Percentiles rank a stretch among this genome's conserved stretches.
Conservation (phyloP, 92 coral and sea anemone species). For the Porites cylindrica region DNA sequence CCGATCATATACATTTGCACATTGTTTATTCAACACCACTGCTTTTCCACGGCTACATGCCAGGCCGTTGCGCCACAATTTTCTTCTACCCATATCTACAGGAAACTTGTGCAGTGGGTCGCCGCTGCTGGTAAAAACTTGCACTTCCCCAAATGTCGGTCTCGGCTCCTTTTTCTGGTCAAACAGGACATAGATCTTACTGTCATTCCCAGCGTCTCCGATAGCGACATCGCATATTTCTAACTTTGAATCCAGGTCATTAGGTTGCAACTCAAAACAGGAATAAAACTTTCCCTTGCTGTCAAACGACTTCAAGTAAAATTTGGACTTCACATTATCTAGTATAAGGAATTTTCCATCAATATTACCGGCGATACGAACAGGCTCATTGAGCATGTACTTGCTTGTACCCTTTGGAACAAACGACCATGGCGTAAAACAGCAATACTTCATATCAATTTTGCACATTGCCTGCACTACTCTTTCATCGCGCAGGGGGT, state of each 20-base stretch:
- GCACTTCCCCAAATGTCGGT: neutral
- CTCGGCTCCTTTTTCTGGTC: neutral
- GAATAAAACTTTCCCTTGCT: neutral
- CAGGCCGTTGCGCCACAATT: neutral
- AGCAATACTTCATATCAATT: neutral
- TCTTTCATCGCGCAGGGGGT: conserved; percentile 24
- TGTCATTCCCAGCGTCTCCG: neutral
- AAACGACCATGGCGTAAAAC: too few relatives aligned
- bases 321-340: neutral
- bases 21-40: neutral
- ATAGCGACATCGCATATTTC: neutral
- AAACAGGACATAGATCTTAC: neutral
- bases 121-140: neutral
- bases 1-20: neutral
- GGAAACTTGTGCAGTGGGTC: conserved; percentile 6
- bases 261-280: neutral
- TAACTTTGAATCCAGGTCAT: neutral
- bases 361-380: neutral
- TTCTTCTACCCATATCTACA: neutral
- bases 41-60: neutral
- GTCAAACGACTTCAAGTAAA: neutral
- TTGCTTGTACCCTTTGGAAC: neutral
- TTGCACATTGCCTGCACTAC: neutral
- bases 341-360: neutral
- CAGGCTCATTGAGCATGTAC: neutral